These are phyloP conservation scores for Salmo trutta DNA, from an alignment of 2,797 vertebrate species.

Conservation along the genomic window DNA sequence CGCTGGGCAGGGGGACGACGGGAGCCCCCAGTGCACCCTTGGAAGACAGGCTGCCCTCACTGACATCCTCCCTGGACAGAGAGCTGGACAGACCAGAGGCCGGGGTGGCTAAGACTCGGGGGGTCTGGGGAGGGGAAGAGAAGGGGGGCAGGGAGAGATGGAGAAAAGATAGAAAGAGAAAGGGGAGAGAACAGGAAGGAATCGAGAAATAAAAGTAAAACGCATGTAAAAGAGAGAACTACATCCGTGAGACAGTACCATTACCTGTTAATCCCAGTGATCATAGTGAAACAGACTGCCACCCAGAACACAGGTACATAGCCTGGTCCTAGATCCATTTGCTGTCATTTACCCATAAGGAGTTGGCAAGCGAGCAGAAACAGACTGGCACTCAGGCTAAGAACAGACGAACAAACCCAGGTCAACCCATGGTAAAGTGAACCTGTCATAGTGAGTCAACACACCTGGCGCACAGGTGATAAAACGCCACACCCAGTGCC, in stretches of 20 bases:
- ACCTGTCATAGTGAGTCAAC: not conserved
- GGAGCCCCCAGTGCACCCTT: constrained; percentile 87
- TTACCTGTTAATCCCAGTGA: not conserved
- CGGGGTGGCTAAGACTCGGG: constrained; percentile 67
- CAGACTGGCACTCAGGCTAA: not conserved
- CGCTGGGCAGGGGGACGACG: constrained; percentile 78
- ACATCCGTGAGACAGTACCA: not conserved
- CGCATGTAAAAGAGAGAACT: not conserved
- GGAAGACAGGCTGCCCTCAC: constrained; percentile 82
- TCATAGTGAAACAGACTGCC: not conserved
- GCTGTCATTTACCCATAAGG: not conserved
- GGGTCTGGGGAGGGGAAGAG: constrained; percentile 70
- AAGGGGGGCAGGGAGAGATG: not conserved
- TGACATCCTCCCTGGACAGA: constrained; percentile 85
- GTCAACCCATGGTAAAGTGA: not conserved
- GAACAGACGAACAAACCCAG: not conserved
- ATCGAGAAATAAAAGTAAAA: not conserved
- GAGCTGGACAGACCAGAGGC: constrained; percentile 75
- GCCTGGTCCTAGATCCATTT: not conserved
- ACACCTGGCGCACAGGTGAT: not conserved
- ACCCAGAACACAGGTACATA: not conserved
- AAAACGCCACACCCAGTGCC: not conserved
- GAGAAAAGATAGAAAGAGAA: not conserved
- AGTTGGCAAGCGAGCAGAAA: not conserved
- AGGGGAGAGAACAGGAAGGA: not conserved